Conservation (phyloP, 1,140 invertebrate genomes). For the Eupristina koningsbergeri region DNA sequence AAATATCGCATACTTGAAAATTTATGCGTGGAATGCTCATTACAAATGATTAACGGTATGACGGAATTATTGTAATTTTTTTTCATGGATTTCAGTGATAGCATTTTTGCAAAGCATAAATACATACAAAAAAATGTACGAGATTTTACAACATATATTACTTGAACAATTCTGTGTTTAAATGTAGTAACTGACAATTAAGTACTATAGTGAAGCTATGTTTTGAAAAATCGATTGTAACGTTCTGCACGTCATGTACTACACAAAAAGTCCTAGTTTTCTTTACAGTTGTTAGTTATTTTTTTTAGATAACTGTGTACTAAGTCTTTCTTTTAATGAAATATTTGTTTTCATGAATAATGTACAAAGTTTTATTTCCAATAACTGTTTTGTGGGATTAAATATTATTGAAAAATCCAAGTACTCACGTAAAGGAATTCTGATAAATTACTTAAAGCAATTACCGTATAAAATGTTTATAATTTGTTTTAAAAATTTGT, state of each 20-base stretch:
- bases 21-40: not conserved
- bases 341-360: not conserved
- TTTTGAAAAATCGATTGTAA: slow-evolving; percentile 52
- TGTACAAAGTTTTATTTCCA: not conserved
- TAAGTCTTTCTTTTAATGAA: not conserved
- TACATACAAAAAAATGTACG: not conserved
- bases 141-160: not conserved
- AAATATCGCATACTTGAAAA: no score
- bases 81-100: not conserved
- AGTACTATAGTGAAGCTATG: slow-evolving; percentile 1
- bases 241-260: slow-evolving; percentile 21
- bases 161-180: not conserved
- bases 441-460: no score
- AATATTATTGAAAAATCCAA: not conserved
- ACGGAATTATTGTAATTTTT: not conserved
- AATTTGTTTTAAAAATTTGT: no score
- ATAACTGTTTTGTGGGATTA: not conserved
- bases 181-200: slow-evolving; percentile 12
- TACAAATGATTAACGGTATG: not conserved
- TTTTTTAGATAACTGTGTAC: not conserved
- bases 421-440: no score
- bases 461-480: no score
- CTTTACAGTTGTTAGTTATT: not conserved
- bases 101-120: not conserved
- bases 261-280: slow-evolving; percentile 20